Base-by-base conservation (phyloP, 2,113 vertebrate genomes). In the Mobula hypostoma region DNA sequence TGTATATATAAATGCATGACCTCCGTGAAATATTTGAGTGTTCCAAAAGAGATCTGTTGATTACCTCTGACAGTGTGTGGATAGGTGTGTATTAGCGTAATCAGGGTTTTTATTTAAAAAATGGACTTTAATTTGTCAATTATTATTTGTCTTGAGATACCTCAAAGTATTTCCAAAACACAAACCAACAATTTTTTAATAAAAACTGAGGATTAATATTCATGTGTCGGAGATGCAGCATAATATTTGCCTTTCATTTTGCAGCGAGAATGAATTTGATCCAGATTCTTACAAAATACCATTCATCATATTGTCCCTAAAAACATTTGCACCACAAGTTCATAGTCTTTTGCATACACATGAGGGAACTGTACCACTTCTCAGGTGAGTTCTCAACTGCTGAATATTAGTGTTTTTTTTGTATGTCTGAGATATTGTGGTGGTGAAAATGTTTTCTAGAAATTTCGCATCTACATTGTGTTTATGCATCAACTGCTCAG, bases 321-420 rank as follows among this genome's bases (percentile, higher is more conserved):
- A 98, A 96, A 97, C 96, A 0, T 97, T 99, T 95, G 97, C 98
- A 3, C 97, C 98, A 82, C 98, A 99, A 94, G 97, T 99, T 95
- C 98, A 99, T 94, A 98, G 97, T 94, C 97, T 99, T 94, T 95
- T 99, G 94, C 98, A 99, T 96, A 98, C 97, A n/a, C 99, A 99
- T 0, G 98, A 98, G 94, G 99, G 99, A 94, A 99, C 98, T 0
- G 97, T 99, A 94, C 98, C 99, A 61, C 97, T 99, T 78, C 96
- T 99, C 94, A 99, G 99, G 99, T 99, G 96, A 96, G 94, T 61
- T n/a, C 15, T 63, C 66, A 27, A 66, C 48, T 77, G 58, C 61
- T 58, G 56, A 58, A 87, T 61, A 4, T 15, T 82, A 48, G 9
- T 79, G 27, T 79, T 48, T 79, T 4, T 48, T 48, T 79, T 29